phyloP scores from a whole-genome alignment of 2,888 invertebrate genomes.

The Hypolimnas misippus region DNA sequence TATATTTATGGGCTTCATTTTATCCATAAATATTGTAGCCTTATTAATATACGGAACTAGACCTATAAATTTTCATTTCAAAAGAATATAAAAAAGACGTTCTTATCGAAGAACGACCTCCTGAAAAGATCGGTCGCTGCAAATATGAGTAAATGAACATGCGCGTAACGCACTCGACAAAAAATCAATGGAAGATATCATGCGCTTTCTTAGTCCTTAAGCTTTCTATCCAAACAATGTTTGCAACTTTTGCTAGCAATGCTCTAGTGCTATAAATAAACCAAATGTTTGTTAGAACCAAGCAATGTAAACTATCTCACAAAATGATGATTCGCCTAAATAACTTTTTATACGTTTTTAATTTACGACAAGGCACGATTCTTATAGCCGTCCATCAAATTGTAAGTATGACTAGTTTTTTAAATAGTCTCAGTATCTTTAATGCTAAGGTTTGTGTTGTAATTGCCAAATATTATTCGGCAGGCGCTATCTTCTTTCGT shows the following conservation, averaged over 20 bases:
- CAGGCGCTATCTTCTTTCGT: slow-evolving; percentile 80
- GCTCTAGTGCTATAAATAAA: slow-evolving; percentile 55
- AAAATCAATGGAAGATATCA: slow-evolving; percentile 70
- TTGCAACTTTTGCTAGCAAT: slow-evolving; percentile 54
- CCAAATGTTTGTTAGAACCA: slow-evolving; percentile 76
- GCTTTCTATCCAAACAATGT: slow-evolving; percentile 62
- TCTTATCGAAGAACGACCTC: not conserved
- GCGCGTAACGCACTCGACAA: slow-evolving; percentile 60
- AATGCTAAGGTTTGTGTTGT: not conserved
- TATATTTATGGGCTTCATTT: too few relatives aligned
- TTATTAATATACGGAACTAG: too few relatives aligned
- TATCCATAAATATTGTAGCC: too few relatives aligned
- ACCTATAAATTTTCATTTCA: too few relatives aligned
- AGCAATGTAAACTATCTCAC: slow-evolving; percentile 72
- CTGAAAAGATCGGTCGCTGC: slow-evolving; percentile 1
- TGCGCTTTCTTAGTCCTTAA: slow-evolving; percentile 58
- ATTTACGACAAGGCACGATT: slow-evolving; percentile 81
- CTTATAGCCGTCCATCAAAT: slow-evolving; percentile 83
- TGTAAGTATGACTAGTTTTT: slow-evolving; percentile 63
- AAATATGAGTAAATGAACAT: slow-evolving; percentile 47
- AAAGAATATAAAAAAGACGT: not conserved
- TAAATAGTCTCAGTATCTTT: not conserved
- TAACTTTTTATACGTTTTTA: slow-evolving; percentile 79
- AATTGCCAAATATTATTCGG: slow-evolving; percentile 35
- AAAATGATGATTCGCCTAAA: slow-evolving; percentile 76